Evolutionary conservation across 2,113 vertebrate species (phyloP).

Genomic region (Coregonus clupeaformis): DNA sequence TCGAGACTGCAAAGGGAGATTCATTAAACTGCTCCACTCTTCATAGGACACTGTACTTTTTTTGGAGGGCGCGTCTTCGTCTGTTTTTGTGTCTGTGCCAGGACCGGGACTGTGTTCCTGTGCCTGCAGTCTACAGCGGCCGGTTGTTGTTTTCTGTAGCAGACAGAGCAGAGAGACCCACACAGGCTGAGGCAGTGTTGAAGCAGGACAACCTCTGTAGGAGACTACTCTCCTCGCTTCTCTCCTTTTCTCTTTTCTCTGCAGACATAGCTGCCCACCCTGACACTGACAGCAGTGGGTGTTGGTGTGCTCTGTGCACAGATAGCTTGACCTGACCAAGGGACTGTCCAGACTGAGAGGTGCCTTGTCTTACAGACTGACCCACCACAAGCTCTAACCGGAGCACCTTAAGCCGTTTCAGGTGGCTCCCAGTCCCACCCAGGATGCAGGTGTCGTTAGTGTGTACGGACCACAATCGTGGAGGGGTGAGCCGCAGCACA

Average conservation of each 20-base stretch:
- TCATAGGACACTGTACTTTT: constrained; percentile 1
- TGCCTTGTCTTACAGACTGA: constrained; percentile 14
- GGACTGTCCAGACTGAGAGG: constrained; percentile 11
- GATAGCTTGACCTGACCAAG: constrained; percentile 27
- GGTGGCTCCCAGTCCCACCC: background rate
- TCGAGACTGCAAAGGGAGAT: constrained; percentile 13
- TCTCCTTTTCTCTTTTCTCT: background rate
- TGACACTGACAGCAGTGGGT: constrained; percentile 13
- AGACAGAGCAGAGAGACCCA: background rate
- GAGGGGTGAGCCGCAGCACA: constrained; percentile 84
- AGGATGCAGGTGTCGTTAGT: constrained; percentile 95
- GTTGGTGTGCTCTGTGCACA: constrained; percentile 34
- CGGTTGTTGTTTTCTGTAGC: constrained; percentile 22
- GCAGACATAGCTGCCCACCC: constrained; percentile 13
- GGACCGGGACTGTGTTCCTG: constrained; percentile 18
- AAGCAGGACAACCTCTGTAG: constrained; percentile 36
- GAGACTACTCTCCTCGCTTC: constrained; percentile 32
- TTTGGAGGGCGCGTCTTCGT: background rate
- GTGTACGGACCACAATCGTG: constrained; percentile 88
- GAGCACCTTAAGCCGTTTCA: too few relatives aligned
- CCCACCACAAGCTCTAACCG: constrained; percentile 2
- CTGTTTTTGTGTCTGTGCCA: constrained; percentile 7
- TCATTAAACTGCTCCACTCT: background rate
- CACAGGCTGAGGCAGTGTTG: constrained; percentile 18
- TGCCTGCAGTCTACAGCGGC: constrained; percentile 16